These are phyloP conservation scores for Siniperca knerii DNA, from an alignment of 2,113 vertebrate genomes.

Conservation along the genomic window DNA sequence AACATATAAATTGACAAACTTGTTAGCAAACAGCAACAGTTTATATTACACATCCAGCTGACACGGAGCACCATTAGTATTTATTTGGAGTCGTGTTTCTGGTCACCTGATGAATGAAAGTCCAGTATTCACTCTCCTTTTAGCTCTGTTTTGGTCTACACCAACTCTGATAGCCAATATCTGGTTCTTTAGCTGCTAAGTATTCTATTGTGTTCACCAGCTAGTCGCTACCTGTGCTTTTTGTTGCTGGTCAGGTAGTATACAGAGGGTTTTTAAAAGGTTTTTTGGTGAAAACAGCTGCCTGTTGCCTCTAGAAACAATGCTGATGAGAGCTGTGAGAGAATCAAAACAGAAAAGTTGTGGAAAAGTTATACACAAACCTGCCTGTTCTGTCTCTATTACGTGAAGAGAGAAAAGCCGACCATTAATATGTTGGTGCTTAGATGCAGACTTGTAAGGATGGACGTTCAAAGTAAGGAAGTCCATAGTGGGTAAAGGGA, in stretches of 20 bases:
- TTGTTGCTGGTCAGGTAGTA: neutral
- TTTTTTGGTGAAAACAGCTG: neutral
- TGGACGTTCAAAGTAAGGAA: neutral
- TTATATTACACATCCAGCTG: neutral
- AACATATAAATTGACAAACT: neutral
- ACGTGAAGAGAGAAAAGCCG: neutral
- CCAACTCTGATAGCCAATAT: neutral
- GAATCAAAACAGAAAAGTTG: too few species aligned
- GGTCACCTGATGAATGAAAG: neutral
- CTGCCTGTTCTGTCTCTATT: neutral
- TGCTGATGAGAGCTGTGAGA: too few species aligned
- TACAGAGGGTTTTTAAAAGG: neutral
- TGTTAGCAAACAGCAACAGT: too few species aligned
- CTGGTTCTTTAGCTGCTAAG: neutral
- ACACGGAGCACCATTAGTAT: neutral
- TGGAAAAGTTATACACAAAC: neutral
- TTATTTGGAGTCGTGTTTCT: neutral
- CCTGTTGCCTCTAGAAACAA: neutral
- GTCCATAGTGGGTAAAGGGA: neutral
- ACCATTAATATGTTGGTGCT: constrained; percentile 29
- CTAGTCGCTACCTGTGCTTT: neutral
- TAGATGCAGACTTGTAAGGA: neutral
- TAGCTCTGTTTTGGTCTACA: too few species aligned
- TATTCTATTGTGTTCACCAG: neutral
- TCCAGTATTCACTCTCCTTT: neutral